Percentiles rank a stretch among this genome's conserved stretches.
Evolutionary conservation across 2,113 vertebrate genomes (phyloP).

Genomic region (Neotoma lepida): DNA sequence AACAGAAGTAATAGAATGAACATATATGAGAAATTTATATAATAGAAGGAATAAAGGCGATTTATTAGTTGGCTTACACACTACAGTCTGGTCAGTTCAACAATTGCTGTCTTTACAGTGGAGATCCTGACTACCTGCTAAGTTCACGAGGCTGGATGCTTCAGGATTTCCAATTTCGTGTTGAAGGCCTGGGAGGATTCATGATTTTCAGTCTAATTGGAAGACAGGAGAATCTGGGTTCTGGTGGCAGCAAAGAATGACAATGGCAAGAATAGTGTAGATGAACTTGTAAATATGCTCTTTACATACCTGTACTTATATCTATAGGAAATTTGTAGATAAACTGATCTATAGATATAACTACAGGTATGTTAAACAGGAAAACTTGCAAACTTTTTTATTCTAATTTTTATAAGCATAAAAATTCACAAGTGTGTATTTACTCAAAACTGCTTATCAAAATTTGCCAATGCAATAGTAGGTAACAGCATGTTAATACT

Average conservation of each 20-base stretch:
- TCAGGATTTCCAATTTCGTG: background rate
- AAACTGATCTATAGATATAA: background rate
- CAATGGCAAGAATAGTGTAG: background rate
- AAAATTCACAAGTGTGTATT: slow-evolving; percentile 24
- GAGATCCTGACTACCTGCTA: background rate
- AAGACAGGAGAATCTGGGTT: background rate
- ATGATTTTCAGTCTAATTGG: background rate
- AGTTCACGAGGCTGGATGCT: background rate
- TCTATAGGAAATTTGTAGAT: background rate
- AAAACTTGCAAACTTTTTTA: background rate
- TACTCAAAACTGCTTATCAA: background rate
- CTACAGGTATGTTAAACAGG: background rate
- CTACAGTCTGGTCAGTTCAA: background rate
- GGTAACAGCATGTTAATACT: background rate
- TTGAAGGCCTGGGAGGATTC: background rate
- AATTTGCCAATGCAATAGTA: slow-evolving; percentile 13
- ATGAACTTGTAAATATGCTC: background rate
- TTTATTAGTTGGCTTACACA: background rate
- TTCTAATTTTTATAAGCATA: background rate
- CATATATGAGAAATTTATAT: background rate
- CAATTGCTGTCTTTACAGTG: background rate
- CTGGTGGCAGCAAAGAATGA: background rate
- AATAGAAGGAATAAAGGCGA: background rate
- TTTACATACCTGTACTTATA: background rate
- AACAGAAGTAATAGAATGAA: background rate